phyloP scores from a whole-genome alignment of 2,113 vertebrate species.

The Etheostoma spectabile region DNA sequence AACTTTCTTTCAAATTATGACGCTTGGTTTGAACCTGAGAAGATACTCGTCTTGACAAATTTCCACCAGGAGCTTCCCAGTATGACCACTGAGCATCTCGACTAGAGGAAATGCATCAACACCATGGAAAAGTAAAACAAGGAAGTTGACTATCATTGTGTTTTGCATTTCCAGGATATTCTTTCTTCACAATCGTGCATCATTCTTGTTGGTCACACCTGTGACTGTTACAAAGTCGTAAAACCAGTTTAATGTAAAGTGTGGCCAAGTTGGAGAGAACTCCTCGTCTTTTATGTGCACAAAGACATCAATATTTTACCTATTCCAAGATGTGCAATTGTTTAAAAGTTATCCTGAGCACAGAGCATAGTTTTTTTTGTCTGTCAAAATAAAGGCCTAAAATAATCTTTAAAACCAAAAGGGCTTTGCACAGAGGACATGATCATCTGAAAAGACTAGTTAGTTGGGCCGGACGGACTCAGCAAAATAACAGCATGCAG shows the following conservation, averaged over 20 bases:
- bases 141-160: slow-evolving; percentile 10
- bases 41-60: background rate
- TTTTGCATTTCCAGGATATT: slow-evolving; percentile 51
- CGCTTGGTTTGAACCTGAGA: no score
- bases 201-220: slow-evolving; percentile 17
- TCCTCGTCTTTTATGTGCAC: slow-evolving; percentile 56
- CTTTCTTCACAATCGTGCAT: slow-evolving; percentile 22
- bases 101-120: background rate
- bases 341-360: slow-evolving; percentile 48
- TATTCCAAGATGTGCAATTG: slow-evolving; percentile 51
- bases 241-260: slow-evolving; percentile 32
- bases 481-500: background rate
- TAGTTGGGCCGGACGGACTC: slow-evolving; percentile 4
- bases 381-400: no score
- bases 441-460: slow-evolving; percentile 6
- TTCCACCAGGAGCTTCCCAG: background rate
- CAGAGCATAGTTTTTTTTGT: slow-evolving; percentile 54
- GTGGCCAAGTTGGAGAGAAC: slow-evolving; percentile 27
- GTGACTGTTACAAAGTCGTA: slow-evolving; percentile 27
- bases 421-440: background rate
- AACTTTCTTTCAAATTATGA: background rate
- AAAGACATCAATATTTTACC: slow-evolving; percentile 64
- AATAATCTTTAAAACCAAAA: background rate
- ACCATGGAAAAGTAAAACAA: background rate
- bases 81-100: background rate